phyloP scores from a whole-genome alignment of 2,888 invertebrate genomes.

The Caenorhabditis angaria region DNA sequence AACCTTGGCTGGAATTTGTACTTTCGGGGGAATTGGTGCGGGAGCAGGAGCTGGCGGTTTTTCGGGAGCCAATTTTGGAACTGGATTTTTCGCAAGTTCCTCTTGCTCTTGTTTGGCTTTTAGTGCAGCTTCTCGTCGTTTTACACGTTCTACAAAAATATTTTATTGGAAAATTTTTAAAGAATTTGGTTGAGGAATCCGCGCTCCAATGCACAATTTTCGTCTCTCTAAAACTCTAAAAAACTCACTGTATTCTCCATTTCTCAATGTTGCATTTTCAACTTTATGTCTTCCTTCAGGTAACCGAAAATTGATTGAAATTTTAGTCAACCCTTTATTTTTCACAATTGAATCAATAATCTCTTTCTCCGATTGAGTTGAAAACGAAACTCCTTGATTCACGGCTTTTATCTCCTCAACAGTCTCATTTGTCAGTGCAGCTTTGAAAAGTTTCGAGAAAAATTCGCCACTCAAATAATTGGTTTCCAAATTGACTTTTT shows the following conservation, averaged over 20 bases:
- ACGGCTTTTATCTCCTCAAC: conserved; percentile 94
- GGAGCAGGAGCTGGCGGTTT: conserved; percentile 27
- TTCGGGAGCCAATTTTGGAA: conserved; percentile 45
- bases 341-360: conserved; percentile 67
- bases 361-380: conserved; percentile 68
- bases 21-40: conserved; percentile 12
- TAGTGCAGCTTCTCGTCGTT: conserved; percentile 61
- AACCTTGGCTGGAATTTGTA: conserved; percentile 24
- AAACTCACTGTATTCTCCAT: conserved; percentile 69
- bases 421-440: conserved; percentile 85
- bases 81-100: conserved; percentile 49
- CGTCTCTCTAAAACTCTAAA: background rate
- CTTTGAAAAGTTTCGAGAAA: conserved; percentile 84
- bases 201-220: background rate
- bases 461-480: conserved; percentile 80
- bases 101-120: conserved; percentile 53
- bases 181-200: too few relatives aligned
- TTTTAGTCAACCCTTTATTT: conserved; percentile 67
- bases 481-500: conserved; percentile 80
- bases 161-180: conserved; percentile 2
- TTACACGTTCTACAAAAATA: conserved; percentile 56
- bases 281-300: conserved; percentile 71
- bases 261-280: conserved; percentile 68
- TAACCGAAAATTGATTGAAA: conserved; percentile 68
- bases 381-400: conserved; percentile 80